Base-by-base conservation (phyloP, 2,113 vertebrate species). In the Megaceryle maxima region DNA sequence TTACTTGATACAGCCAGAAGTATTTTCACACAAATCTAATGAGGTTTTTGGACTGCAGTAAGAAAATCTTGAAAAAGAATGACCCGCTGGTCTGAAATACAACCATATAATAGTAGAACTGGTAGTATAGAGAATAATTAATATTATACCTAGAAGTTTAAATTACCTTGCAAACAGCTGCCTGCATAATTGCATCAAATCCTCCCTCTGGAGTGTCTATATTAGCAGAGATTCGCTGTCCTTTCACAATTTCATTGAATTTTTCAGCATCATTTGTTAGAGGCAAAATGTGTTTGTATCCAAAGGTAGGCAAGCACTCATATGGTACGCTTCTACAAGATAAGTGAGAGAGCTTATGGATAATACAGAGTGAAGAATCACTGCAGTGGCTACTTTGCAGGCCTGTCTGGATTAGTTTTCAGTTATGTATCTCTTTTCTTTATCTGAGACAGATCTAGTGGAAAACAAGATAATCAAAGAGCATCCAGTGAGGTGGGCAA, bases 101-200 rank as follows among this genome's bases (percentile, higher is more conserved):
- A 43, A 48, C 14, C 16, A 29, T 83, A 25, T 33, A 86, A 50
- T 51, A 41, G 6, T 22, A 51, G 31, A 75, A 87, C 22, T 28
- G 15, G 19, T 62, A 83, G 48, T 41, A 83, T 4, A 64, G 6
- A 25, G 35, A 70, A 48, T 50, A 79, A 76, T 82, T 68, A 70
- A 28, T 64, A 68, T 51, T 69, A 69, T 33, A 70, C 6, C 60
- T n/a, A 48, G 39, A 79, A 41, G 16, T 92, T 93, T 88, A 35
- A 73, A 59, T 96, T 98, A 99, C 99, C 99, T 99, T 99, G 94
- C 99, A 99, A 90, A 99, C 99, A 41, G 99, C 98, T 70, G 98
- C 99, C 97, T 99, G 99, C 99, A 99, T 99, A 90, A 99, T 98
- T 77, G 99, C 99, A 80, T 99, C 99, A 28, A 99, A 99, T 92